Conservation (phyloP, 2,888 invertebrate species). For the Rhagonycha fulva region DNA sequence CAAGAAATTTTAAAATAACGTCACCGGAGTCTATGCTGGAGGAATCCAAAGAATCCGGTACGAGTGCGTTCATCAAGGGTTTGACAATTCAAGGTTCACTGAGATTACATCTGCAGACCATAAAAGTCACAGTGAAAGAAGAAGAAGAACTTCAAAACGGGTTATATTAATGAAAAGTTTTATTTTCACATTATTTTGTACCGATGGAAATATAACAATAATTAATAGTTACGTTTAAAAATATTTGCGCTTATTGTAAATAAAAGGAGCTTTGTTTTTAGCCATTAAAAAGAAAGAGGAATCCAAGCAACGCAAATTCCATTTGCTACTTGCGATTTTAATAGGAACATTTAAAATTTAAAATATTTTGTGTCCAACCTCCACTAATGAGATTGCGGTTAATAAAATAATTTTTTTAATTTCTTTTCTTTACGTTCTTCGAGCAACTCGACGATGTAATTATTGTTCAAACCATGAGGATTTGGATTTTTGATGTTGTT, state of each 20-base stretch:
- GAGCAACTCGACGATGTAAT: conserved; percentile 8
- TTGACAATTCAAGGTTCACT: conserved; percentile 45
- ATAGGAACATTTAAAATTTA: conserved; percentile 2
- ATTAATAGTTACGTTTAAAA: neutral
- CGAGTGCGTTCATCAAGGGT: conserved; percentile 47
- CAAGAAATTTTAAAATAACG: neutral
- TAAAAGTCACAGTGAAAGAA: conserved; percentile 7
- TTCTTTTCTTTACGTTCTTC: conserved; percentile 8
- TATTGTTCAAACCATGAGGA: conserved; percentile 4
- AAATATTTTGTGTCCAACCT: neutral
- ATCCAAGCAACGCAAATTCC: neutral
- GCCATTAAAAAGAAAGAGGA: neutral
- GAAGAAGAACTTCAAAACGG: neutral
- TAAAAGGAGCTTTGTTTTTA: neutral
- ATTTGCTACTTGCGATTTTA: conserved; percentile 1
- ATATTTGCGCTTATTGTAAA: neutral
- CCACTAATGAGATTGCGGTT: conserved; percentile 26
- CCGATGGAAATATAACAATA: neutral
- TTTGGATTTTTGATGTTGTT: conserved; percentile 8
- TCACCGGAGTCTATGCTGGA: conserved; percentile 9
- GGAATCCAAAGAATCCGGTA: conserved; percentile 44
- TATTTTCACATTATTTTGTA: neutral
- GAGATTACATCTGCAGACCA: conserved; percentile 31
- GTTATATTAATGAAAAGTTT: conserved; percentile 3
- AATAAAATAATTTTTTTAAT: conserved; percentile 13